Conservation (phyloP, 2,888 invertebrate species). For the Cheilosia impressa region DNA sequence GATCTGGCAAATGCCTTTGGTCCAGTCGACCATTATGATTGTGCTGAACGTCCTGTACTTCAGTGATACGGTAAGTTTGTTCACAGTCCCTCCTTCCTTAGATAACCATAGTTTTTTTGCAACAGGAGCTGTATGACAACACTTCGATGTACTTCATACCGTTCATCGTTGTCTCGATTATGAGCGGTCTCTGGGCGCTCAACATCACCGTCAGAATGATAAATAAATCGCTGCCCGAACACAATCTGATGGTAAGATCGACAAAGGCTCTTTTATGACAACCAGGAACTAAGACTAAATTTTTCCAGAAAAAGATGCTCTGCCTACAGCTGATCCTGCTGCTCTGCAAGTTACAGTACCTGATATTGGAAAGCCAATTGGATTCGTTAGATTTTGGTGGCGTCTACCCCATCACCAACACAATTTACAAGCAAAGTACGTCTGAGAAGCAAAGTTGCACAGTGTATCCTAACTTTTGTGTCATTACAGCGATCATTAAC, state of each 20-base stretch:
- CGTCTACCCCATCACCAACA: constrained; percentile 81
- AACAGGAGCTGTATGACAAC: constrained; percentile 78
- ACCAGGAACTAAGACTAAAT: not conserved
- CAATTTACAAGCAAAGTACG: constrained; percentile 82
- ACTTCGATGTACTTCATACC: constrained; percentile 81
- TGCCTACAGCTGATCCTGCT: constrained; percentile 81
- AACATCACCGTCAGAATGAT: constrained; percentile 82
- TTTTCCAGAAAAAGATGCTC: constrained; percentile 80
- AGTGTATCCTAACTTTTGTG: constrained; percentile 17
- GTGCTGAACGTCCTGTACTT: constrained; percentile 81
- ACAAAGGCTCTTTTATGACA: not conserved
- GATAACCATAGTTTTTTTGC: constrained; percentile 38
- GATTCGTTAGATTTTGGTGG: constrained; percentile 79
- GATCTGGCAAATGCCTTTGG: constrained; percentile 82
- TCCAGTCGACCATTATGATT: constrained; percentile 81
- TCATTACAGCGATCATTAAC: constrained; percentile 80
- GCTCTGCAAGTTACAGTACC: constrained; percentile 81
- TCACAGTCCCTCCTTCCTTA: not conserved
- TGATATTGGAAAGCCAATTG: constrained; percentile 80
- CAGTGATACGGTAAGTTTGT: constrained; percentile 76
- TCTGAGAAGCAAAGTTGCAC: not conserved
- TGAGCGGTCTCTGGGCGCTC: constrained; percentile 81
- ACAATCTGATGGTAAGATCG: constrained; percentile 78
- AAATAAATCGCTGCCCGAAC: constrained; percentile 79
- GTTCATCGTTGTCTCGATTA: constrained; percentile 81